Base-by-base conservation (phyloP, 2,888 invertebrate species). In the Gastracanthus pulcherrimus region DNA sequence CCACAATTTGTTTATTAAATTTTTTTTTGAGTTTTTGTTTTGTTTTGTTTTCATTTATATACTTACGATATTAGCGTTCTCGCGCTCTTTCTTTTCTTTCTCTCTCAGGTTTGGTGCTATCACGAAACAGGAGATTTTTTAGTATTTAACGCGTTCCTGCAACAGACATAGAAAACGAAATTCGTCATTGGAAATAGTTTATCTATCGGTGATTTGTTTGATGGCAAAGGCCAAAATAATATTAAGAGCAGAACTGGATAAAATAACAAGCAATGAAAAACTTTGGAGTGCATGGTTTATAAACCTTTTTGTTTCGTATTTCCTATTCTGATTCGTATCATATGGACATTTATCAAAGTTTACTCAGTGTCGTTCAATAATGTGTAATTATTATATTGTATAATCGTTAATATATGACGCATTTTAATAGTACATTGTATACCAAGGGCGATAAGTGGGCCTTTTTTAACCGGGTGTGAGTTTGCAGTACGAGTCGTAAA, bases 91-190 rank as follows among this genome's bases (percentile, higher is more conserved):
- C 84, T 84, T 84, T 86, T 87, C 85, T 86, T 85, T 85, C 82
- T 85, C 83, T 87, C 87, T 88, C 88, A 86, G 85, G 87, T 88
- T 88, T 88, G 87, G 86, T 89, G 89, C 87, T 88, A 88, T 87
- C 88, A 88, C 86, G 86, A 87, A 85, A 77, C 75, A 75, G 76
- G 31, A 74, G 86, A 85, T 86, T 87, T 85, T n/a, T 86, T 86
- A 87, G 86, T 85, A 86, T 88, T 90, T 91, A 91, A 88, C 89
- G 90, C 84, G 88, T 88, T 88, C 90, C 91, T 91, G 89, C 83
- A 90, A 91, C 89, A 89, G 84, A 87, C 83, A 83, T 82, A 82
- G 84, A 85, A 88, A 82, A 86, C 84, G 74, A 76, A 34, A 67
- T 70, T 72, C 51, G 60, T 76, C 66, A 79, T 80, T 79, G 34